Conservation (phyloP, 2,113 vertebrate species). For the Perccottus glenii region DNA sequence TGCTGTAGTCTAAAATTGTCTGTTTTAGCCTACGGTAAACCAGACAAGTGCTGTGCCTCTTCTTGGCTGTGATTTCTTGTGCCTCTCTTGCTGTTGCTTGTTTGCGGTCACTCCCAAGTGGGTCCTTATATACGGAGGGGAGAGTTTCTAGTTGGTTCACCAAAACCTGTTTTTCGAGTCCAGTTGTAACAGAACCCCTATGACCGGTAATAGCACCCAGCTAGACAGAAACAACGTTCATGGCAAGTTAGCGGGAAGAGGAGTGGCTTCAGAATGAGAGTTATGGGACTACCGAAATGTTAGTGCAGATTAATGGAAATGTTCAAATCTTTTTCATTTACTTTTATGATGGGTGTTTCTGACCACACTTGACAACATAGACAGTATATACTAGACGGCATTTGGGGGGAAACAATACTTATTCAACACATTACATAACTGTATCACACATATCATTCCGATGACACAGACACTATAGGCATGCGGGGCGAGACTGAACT, state of each 20-base stretch:
- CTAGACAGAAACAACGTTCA: background rate
- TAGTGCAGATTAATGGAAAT: background rate
- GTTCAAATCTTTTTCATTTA: background rate
- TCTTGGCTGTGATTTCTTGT: background rate
- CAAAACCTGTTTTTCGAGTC: conserved; percentile 68
- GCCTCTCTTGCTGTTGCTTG: conserved; percentile 10
- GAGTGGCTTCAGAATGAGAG: conserved; percentile 38
- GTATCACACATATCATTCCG: conserved; percentile 53
- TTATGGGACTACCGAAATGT: background rate
- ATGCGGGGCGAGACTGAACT: background rate
- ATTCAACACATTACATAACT: conserved; percentile 12
- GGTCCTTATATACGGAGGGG: conserved; percentile 32
- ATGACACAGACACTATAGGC: conserved; percentile 33
- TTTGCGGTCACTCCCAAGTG: background rate
- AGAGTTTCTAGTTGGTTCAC: conserved; percentile 48
- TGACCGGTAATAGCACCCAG: conserved; percentile 51
- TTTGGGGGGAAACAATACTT: background rate
- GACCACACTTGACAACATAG: background rate
- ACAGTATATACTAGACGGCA: background rate
- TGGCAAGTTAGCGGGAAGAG: conserved; percentile 1
- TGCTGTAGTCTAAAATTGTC: conserved; percentile 33
- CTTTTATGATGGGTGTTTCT: background rate
- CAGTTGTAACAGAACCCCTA: conserved; percentile 52
- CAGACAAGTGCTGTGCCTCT: conserved; percentile 9
- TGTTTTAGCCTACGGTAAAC: conserved; percentile 26